Evolutionary conservation across 2,797 vertebrate species (phyloP).

Genomic region (Decapterus maruadsi): DNA sequence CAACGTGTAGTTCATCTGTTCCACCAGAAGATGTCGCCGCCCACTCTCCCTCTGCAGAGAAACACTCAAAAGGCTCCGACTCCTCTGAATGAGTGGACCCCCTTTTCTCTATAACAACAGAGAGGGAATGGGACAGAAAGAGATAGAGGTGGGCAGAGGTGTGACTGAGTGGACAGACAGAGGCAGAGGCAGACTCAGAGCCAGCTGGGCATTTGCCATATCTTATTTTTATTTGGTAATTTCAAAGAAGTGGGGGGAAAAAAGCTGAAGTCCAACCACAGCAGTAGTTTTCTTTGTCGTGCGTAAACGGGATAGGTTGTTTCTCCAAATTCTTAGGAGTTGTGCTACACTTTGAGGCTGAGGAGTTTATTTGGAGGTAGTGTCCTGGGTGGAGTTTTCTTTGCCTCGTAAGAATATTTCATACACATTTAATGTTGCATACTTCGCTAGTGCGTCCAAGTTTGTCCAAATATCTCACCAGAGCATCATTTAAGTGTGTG

Average conservation of each 20-base stretch:
- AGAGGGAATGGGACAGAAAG: slow-evolving; percentile 75
- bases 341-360: slow-evolving; percentile 68
- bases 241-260: slow-evolving; percentile 39
- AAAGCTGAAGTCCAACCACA: slow-evolving; percentile 31
- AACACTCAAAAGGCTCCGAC: slow-evolving; percentile 67
- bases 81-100: slow-evolving; percentile 82
- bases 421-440: slow-evolving; percentile 52
- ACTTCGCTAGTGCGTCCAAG: slow-evolving; percentile 18
- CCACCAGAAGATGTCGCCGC: slow-evolving; percentile 87
- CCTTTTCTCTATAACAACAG: slow-evolving; percentile 75
- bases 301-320: slow-evolving; percentile 67
- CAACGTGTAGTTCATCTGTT: not conserved
- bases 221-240: slow-evolving; percentile 52
- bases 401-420: slow-evolving; percentile 78
- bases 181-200: slow-evolving; percentile 63
- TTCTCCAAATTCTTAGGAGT: slow-evolving; percentile 65
- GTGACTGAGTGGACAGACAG: slow-evolving; percentile 76
- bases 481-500: slow-evolving; percentile 24
- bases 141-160: slow-evolving; percentile 83
- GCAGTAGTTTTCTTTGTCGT: slow-evolving; percentile 45
- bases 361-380: slow-evolving; percentile 74
- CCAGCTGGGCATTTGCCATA: slow-evolving; percentile 75
- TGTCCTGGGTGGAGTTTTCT: slow-evolving; percentile 79
- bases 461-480: slow-evolving; percentile 4
- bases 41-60: slow-evolving; percentile 74